These are phyloP conservation scores for Hirtodrosophila alboralis DNA, from an alignment of 2,888 invertebrate genomes.

Conservation along the genomic window DNA sequence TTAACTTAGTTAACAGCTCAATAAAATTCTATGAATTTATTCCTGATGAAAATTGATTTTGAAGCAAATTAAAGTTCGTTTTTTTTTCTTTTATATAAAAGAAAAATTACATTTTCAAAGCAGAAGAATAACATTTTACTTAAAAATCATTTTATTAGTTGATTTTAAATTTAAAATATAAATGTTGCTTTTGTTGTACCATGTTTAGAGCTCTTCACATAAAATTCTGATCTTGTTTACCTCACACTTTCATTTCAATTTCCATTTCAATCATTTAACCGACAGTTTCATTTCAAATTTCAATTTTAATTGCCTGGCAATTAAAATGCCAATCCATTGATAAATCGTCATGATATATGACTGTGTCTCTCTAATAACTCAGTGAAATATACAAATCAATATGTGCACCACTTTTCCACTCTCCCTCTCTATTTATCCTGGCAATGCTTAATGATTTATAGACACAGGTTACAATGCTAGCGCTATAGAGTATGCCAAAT, in stretches of 20 bases:
- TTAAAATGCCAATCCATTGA: constrained; percentile 59
- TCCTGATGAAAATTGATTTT: no score
- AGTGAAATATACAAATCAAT: constrained; percentile 35
- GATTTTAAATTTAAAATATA: no score
- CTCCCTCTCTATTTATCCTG: constrained; percentile 4
- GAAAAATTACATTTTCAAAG: no score
- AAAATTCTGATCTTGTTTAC: background rate
- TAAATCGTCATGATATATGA: constrained; percentile 56
- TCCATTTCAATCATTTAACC: background rate
- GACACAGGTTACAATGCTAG: constrained; percentile 27
- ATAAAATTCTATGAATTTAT: no score
- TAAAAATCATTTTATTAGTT: no score
- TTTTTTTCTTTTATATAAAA: no score
- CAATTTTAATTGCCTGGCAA: constrained; percentile 44
- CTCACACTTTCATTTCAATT: background rate
- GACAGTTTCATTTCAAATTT: constrained; percentile 4
- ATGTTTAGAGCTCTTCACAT: background rate
- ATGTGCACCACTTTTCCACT: background rate
- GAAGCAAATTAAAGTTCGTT: no score
- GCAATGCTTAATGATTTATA: constrained; percentile 59
- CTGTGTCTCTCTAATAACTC: constrained; percentile 53
- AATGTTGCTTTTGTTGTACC: no score
- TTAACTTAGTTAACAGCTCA: background rate
- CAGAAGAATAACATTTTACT: no score
- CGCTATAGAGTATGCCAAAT: background rate